phyloP scores from a whole-genome alignment of 2,797 vertebrate genomes.

The Microchirus variegatus region DNA sequence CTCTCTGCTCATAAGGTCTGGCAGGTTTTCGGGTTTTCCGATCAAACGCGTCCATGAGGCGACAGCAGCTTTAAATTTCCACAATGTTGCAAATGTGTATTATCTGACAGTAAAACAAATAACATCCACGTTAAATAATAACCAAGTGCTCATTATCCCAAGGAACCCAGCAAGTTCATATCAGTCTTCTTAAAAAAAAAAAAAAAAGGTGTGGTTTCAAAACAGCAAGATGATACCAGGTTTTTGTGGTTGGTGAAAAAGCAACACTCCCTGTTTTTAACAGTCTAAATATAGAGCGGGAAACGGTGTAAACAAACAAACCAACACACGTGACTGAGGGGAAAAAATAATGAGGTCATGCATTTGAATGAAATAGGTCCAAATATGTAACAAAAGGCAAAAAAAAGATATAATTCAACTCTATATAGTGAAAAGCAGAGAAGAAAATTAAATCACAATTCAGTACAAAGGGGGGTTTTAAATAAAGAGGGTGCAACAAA shows the following conservation, averaged over 20 bases:
- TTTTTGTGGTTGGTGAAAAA: slow-evolving; percentile 3
- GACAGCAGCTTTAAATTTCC: slow-evolving; percentile 19
- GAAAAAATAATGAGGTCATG: slow-evolving; percentile 6
- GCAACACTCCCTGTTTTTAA: not conserved
- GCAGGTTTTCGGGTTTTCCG: no score
- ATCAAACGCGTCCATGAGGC: not conserved
- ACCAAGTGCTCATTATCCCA: slow-evolving; percentile 9
- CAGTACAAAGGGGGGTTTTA: slow-evolving; percentile 27
- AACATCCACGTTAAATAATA: slow-evolving; percentile 13
- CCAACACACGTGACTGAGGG: not conserved
- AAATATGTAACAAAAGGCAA: slow-evolving; percentile 12
- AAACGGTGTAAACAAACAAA: not conserved
- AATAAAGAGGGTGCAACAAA: slow-evolving; percentile 43
- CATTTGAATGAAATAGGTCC: slow-evolving; percentile 20
- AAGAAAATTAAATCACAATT: slow-evolving; percentile 14
- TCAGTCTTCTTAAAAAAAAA: slow-evolving; percentile 33
- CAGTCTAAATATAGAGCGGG: not conserved
- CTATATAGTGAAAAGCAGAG: not conserved
- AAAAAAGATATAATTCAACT: slow-evolving; percentile 9
- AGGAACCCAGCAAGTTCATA: slow-evolving; percentile 8
- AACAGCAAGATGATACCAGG: slow-evolving; percentile 17
- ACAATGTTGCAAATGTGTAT: slow-evolving; percentile 41
- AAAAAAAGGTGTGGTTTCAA: slow-evolving; percentile 42
- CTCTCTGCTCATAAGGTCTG: no score
- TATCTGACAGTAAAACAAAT: slow-evolving; percentile 28